Evolutionary conservation across 2,888 invertebrate species (phyloP), one percentile per base, ranked within the genome.

Genomic region (Drepanosiphum platanoidis): DNA sequence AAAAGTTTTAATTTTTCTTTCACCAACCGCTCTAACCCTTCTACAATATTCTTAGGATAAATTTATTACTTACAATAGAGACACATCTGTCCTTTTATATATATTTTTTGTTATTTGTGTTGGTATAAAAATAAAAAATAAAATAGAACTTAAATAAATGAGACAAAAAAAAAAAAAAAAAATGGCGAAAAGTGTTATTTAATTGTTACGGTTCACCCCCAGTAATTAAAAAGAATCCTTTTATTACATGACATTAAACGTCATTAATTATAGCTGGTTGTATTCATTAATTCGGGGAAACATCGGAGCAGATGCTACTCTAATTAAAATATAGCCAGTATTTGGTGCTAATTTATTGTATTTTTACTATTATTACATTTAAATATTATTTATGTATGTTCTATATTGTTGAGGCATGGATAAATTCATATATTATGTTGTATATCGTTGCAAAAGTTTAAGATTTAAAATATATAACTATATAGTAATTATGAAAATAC

Each of bases 241-340:
- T 74, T 74, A 83, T 83, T 74, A 74, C 83, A 75, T 75, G 66
- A 64, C 83, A 75, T 83, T 83, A 83, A 74, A 64, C 64, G 46
- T 82, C 82, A 82, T 82, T 72, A 82, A 82, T 82, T 82, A 74
- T 82, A 74, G 82, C 61, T 74, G 74, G 82, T 82, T 82, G 71
- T 74, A 82, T 74, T 82, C 82, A 82, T 74, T 82, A 39, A 82
- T 32, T 83, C 46, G 27, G n/a, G 61, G 74, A 83, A 83, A 64
- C 83, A 75, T 66, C 27, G 27, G 18, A 46, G 52, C 72, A 74
- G 74, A 74, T 75, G 72, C 74, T 74, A 74, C 66, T 75, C 42
- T 83, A 61, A 75, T 75, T 75, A 74, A 66, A 83, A 83, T 75
- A 83, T 74, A 64, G 30, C 64, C 22, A 36, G 61, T 61, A 66